Evolutionary conservation across 2,113 vertebrate species (phyloP), one percentile per base, ranked within the genome.

Genomic region (Benitochromis conjunctus): DNA sequence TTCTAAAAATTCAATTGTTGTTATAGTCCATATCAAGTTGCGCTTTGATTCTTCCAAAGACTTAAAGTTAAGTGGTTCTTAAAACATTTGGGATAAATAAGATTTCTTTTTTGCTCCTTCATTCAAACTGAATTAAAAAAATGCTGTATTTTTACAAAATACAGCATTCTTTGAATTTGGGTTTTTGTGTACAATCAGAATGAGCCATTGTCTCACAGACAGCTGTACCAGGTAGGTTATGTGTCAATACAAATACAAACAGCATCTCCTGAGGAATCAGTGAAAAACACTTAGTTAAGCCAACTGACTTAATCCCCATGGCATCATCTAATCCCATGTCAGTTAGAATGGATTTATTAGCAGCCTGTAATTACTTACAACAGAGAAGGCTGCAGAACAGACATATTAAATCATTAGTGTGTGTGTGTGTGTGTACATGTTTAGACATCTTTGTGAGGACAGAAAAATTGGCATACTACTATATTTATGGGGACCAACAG

Each of bases 1-100:
- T 92, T 90, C 87, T 80, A 56, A 92, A 93, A 94, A 94, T 90
- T 84, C 62, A 92, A 88, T 92, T 91, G 86, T 93, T 93, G 80
- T 88, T 88, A 41, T 85, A 84, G 87, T 92, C 85, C 36, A 79
- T 57, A 92, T 95, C 91, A 55, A 79, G 91, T 95, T 92, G 53
- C 87, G 5, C 86, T 81, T 80, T 91, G 89, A 90, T 77, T 89
- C 78, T 64, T 79, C 60, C 26, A 79, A 81, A 83, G 92, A 92
- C 81, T 88, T 85, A 11, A 71, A 86, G 57, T 90, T 84, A 93
- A 93, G 84, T 34, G 87, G 60, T 88, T 88, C 86, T 80, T 81
- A 77, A 82, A 86, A 81, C 83, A 79, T 89, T 87, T 76, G 64
- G 55, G 86, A 91, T 89, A 82, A 92, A 92, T 83, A 92, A 85